A percentile compares a stretch with the other conserved stretches of the same genome.
Evolutionary conservation across 2,113 vertebrate species (phyloP).

Genomic region (Phyllostomus hastatus): DNA sequence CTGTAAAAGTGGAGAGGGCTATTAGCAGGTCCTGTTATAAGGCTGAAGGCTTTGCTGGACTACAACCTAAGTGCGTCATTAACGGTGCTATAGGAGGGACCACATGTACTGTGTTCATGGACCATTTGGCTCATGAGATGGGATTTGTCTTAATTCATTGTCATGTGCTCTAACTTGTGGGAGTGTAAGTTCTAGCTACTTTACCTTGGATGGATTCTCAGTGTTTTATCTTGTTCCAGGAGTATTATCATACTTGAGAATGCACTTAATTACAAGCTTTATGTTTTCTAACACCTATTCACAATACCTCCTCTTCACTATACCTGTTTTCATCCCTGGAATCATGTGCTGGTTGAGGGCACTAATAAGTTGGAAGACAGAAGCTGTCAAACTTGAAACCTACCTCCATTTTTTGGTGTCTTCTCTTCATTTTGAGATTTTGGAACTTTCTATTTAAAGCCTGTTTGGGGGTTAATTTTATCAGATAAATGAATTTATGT

Average conservation of each 20-base stretch:
- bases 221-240: slow-evolving; percentile 66
- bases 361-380: neutral
- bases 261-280: slow-evolving; percentile 57
- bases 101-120: slow-evolving; percentile 53
- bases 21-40: neutral
- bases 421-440: neutral
- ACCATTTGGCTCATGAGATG: slow-evolving; percentile 59
- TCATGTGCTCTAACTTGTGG: slow-evolving; percentile 53
- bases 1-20: neutral
- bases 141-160: slow-evolving; percentile 66
- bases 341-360: slow-evolving; percentile 42
- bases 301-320: slow-evolving; percentile 51
- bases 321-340: slow-evolving; percentile 47
- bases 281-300: slow-evolving; percentile 48
- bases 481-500: slow-evolving; percentile 13
- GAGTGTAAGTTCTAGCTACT: slow-evolving; percentile 57
- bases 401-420: neutral
- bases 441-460: neutral
- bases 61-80: slow-evolving; percentile 43
- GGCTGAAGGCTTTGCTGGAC: slow-evolving; percentile 21
- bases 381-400: neutral
- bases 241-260: slow-evolving; percentile 54
- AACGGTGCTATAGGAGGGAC: slow-evolving; percentile 43
- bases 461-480: neutral
- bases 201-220: slow-evolving; percentile 44